These are phyloP conservation scores for Elymnias hypermnestra DNA, from an alignment of 1,140 invertebrate species.

Conservation along the genomic window DNA sequence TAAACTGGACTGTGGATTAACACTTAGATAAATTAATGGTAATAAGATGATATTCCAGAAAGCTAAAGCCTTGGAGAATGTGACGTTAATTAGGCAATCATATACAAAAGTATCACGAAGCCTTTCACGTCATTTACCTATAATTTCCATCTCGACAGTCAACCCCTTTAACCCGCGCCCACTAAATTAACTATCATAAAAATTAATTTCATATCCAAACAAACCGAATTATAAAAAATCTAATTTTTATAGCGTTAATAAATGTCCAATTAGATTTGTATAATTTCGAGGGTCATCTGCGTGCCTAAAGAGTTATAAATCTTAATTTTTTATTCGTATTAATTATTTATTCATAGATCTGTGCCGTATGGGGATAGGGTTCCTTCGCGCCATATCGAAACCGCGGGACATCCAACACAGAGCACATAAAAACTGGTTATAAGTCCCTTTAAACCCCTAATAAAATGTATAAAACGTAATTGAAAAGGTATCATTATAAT, in stretches of 20 bases:
- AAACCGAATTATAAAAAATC: conserved; percentile 1
- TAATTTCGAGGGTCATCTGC: conserved; percentile 18
- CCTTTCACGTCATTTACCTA: too few species aligned
- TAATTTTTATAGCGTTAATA: conserved; percentile 22
- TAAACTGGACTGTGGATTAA: too few species aligned
- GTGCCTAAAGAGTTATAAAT: conserved; percentile 32
- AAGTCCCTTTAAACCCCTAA: conserved; percentile 16
- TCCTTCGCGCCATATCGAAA: conserved; percentile 18
- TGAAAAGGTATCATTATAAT: conserved; percentile 26
- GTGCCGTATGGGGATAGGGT: conserved; percentile 14
- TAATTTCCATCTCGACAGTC: too few species aligned
- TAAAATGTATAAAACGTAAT: conserved; percentile 27
- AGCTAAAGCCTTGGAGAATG: too few species aligned
- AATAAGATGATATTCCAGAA: too few species aligned
- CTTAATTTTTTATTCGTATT: conserved; percentile 37
- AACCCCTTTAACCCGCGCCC: too few species aligned
- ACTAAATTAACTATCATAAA: not conserved
- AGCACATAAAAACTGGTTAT: conserved; percentile 22
- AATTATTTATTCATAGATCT: conserved; percentile 27
- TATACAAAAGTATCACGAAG: too few species aligned
- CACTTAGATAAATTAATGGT: too few species aligned
- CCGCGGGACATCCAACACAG: conserved; percentile 32
- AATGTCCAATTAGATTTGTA: conserved; percentile 24
- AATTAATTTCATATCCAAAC: not conserved
- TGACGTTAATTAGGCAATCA: too few species aligned